Evolutionary conservation across 2,888 invertebrate genomes (phyloP), one percentile per base, ranked within the genome.

Genomic region (Chrysolina haemoptera): DNA sequence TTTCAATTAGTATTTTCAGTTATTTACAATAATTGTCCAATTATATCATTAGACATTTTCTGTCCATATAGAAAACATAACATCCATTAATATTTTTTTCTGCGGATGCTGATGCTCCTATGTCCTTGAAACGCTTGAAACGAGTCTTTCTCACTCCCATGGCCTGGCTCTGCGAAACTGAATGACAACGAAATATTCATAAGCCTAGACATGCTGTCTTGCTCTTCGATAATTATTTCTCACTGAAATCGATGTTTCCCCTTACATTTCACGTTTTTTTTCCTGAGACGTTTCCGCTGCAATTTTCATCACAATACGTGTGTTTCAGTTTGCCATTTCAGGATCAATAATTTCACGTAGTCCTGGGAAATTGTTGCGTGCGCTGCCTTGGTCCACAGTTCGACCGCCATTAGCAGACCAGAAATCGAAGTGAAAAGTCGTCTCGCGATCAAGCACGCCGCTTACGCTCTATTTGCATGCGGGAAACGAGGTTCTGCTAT

Each of bases 331-430:
- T 78, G 78, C 81, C 82, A 82, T 82, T 84, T 79, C 78, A 66
- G 82, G 85, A 86, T 86, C 86, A 86, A 86, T 86, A 86, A 83
- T 83, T 85, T 79, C 83, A 76, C 81, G 83, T 82, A 80, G 82
- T 84, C 84, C 85, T 83, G 85, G 86, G 86, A 86, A 83, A 82
- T 76, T 76, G 78, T 76, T 79, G 83, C 83, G 85, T 84, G 84
- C 85, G 83, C 82, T 76, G 48, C 73, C 73, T 70, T 71, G 72
- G 76, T 79, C 78, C 81, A 73, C 79, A 75, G 78, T 79, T 75
- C 76, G 82, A 78, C 82, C 83, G 83, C 85, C 86, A 87, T 87
- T 85, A 84, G 81, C 81, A 83, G 84, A 82, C 84, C 83, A 84
- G 85, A 82, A 83, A 78, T 81, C 82, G 83, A 81, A 80, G 79